phyloP scores from a whole-genome alignment of 2,797 vertebrate species.

The Gallinago solitaria region DNA sequence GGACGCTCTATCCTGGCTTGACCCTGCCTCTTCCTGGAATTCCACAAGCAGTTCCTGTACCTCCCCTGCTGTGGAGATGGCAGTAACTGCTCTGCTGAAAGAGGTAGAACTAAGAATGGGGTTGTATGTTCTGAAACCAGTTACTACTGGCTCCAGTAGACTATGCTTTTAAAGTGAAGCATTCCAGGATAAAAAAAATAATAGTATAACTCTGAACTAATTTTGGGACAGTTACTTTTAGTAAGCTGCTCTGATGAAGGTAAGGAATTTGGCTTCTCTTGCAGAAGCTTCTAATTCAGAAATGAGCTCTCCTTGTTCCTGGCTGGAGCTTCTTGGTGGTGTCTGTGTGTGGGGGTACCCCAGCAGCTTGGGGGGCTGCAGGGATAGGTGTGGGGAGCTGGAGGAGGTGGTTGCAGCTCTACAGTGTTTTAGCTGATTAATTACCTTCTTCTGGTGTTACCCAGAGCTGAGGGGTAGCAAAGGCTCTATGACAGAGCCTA shows the following conservation, averaged over 20 bases:
- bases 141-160: not conserved
- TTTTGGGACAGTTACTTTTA: rapidly evolving
- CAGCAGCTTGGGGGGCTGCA: not conserved
- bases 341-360: rapidly evolving
- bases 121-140: not conserved
- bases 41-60: not conserved
- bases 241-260: not conserved
- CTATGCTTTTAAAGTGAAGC: not conserved
- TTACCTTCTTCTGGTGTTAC: no score
- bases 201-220: rapidly evolving
- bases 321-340: no score
- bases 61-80: rapidly evolving
- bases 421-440: not conserved
- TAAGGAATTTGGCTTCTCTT: not conserved
- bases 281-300: not conserved
- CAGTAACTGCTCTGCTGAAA: not conserved
- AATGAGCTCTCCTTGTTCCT: not conserved
- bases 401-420: not conserved
- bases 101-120: rapidly evolving
- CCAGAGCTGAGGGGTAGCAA: rapidly evolving
- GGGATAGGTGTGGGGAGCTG: not conserved
- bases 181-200: not conserved
- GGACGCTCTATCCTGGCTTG: rapidly evolving
- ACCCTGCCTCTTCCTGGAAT: not conserved
- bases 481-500: not conserved